phyloP scores from a whole-genome alignment of 2,797 vertebrate genomes.

The Chloroceryle inda region DNA sequence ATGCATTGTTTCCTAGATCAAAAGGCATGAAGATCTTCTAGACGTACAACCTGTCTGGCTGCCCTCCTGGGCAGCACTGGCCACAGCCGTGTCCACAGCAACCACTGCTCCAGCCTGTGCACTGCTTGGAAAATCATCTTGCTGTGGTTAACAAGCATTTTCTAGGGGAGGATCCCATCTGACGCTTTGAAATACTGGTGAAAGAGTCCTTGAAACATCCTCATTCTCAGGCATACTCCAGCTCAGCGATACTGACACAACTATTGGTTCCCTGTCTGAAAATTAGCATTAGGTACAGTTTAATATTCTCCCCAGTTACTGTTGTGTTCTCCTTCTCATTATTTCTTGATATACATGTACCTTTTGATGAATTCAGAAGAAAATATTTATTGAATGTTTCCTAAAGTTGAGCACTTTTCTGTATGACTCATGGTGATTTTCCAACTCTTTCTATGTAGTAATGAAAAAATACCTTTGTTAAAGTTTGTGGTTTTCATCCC shows the following conservation, averaged over 20 bases:
- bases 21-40: neutral
- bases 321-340: neutral
- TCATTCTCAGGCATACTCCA: neutral
- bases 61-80: neutral
- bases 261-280: neutral
- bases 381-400: neutral
- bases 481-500: neutral
- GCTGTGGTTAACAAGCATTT: neutral
- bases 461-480: neutral
- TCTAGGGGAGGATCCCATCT: neutral
- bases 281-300: neutral
- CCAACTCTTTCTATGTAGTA: neutral
- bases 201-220: neutral
- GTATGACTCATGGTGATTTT: rapidly evolving
- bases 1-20: neutral
- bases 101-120: neutral
- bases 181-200: neutral
- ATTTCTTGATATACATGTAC: neutral
- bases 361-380: neutral
- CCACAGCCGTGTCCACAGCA: neutral
- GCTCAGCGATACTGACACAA: neutral
- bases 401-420: neutral
- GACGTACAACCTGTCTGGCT: rapidly evolving
- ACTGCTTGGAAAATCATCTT: neutral
- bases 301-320: neutral